Conservation (phyloP, 2,888 invertebrate genomes). For the Oscheius sp. region DNA sequence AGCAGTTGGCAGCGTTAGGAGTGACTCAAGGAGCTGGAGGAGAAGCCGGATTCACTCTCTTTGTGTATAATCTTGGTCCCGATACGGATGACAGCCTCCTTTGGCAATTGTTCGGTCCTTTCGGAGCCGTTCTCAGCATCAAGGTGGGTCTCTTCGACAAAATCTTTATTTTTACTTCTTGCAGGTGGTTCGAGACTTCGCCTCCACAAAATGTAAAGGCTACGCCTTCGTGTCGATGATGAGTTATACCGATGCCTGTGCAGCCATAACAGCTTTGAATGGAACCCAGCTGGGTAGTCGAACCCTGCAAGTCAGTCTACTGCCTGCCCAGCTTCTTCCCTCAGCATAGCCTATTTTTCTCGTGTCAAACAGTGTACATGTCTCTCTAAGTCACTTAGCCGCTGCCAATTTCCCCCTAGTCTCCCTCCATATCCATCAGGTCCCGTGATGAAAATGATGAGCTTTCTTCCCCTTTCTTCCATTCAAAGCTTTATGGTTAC, state of each 20-base stretch:
- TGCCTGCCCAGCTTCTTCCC: not conserved
- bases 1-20: slow-evolving; percentile 38
- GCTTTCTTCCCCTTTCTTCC: slow-evolving; percentile 4
- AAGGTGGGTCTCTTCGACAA: slow-evolving; percentile 76
- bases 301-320: slow-evolving; percentile 82
- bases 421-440: slow-evolving; percentile 12
- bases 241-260: slow-evolving; percentile 94
- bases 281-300: slow-evolving; percentile 94
- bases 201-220: slow-evolving; percentile 96
- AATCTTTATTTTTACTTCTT: not conserved
- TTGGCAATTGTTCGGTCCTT: slow-evolving; percentile 95
- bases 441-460: slow-evolving; percentile 21
- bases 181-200: slow-evolving; percentile 86
- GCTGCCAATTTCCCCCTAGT: too few species aligned
- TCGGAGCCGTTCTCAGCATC: slow-evolving; percentile 95
- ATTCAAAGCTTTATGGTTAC: slow-evolving; percentile 3
- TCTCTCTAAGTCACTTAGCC: slow-evolving; percentile 28
- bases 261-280: slow-evolving; percentile 93
- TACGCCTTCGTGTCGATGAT: slow-evolving; percentile 99
- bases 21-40: slow-evolving; percentile 40
- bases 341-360: not conserved
- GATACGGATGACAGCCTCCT: slow-evolving; percentile 90
- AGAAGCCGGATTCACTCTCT: slow-evolving; percentile 86
- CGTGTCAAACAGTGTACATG: slow-evolving; percentile 21
- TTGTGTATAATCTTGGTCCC: slow-evolving; percentile 89